phyloP scores from a whole-genome alignment of 2,113 vertebrate species.

The Formicarius rufipectus region DNA sequence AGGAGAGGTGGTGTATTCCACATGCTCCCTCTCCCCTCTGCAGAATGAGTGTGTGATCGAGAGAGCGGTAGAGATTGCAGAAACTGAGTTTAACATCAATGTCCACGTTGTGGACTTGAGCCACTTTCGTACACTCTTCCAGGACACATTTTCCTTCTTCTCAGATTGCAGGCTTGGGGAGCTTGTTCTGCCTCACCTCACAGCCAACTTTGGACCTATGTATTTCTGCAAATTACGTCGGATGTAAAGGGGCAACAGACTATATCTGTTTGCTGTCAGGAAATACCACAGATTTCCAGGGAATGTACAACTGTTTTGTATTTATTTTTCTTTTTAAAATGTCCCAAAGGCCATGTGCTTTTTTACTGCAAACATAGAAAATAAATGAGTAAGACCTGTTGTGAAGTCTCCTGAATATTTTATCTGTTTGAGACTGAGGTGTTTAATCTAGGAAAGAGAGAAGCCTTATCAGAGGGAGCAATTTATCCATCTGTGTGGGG shows the following conservation, averaged over 20 bases:
- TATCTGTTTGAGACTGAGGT: neutral
- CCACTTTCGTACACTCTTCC: constrained; percentile 76
- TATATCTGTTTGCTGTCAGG: neutral
- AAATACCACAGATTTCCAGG: neutral
- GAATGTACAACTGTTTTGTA: neutral
- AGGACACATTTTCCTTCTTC: constrained; percentile 87
- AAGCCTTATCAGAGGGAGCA: neutral
- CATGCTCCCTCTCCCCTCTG: constrained; percentile 88
- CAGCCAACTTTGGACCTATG: constrained; percentile 92
- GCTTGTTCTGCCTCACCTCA: constrained; percentile 90
- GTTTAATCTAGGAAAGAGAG: neutral
- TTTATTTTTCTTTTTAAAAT: constrained; percentile 21
- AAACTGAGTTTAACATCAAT: constrained; percentile 73
- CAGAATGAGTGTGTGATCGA: constrained; percentile 91
- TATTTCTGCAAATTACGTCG: constrained; percentile 90
- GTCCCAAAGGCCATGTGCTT: neutral
- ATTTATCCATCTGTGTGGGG: neutral
- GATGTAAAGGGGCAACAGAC: constrained; percentile 48
- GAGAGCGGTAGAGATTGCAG: constrained; percentile 77
- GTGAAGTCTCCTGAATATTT: neutral
- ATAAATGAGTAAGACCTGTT: constrained; percentile 11
- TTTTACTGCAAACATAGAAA: neutral
- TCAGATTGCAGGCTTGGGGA: constrained; percentile 80
- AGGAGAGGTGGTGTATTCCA: constrained; percentile 88
- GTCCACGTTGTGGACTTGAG: constrained; percentile 78